These are phyloP conservation scores for Bombus turneri DNA, from an alignment of 1,140 invertebrate species.

Conservation along the genomic window DNA sequence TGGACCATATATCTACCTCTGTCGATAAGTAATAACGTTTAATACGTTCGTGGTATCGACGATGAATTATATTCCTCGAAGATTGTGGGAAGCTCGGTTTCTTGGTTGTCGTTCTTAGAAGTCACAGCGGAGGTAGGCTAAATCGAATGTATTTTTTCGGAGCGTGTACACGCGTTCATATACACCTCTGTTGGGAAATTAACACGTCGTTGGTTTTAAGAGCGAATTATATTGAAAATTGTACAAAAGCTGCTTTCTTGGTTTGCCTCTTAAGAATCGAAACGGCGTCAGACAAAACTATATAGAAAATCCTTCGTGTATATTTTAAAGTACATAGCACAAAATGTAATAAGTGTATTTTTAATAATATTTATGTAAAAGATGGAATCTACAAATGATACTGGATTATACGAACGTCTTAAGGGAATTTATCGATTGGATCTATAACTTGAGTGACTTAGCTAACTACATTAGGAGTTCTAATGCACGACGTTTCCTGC, in stretches of 20 bases:
- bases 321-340: not conserved
- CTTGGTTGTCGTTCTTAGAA: too few species aligned
- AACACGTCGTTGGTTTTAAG: too few species aligned
- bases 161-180: too few species aligned
- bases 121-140: too few species aligned
- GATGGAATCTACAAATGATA: not conserved
- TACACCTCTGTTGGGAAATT: too few species aligned
- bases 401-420: not conserved
- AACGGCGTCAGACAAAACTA: too few species aligned
- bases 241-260: too few species aligned
- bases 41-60: not conserved
- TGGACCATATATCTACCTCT: not conserved
- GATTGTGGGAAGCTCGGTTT: not conserved
- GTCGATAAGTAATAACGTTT: not conserved
- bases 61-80: not conserved
- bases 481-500: not conserved
- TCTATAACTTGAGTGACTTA: too few species aligned
- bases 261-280: too few species aligned
- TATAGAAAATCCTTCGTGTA: not conserved
- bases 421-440: too few species aligned
- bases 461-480: not conserved
- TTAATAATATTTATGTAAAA: not conserved
- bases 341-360: not conserved
- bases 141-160: too few species aligned
- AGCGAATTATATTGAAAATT: too few species aligned